phyloP scores from a whole-genome alignment of 1,140 invertebrate species.

The Apocrypta bakeri region DNA sequence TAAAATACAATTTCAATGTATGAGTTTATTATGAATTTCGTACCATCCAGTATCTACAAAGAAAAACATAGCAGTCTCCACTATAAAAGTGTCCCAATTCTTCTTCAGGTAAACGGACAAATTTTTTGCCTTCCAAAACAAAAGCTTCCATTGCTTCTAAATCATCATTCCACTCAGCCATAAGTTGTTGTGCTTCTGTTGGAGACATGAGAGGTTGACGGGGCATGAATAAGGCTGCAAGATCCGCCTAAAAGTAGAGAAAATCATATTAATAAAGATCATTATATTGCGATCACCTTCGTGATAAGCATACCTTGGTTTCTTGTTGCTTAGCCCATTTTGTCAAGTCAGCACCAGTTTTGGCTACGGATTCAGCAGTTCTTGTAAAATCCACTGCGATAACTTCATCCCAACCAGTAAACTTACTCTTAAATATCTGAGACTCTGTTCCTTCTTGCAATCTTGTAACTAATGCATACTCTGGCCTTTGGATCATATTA shows the following conservation, averaged over 20 bases:
- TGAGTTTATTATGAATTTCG: slow-evolving; percentile 55
- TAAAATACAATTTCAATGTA: slow-evolving; percentile 48
- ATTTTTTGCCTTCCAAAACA: slow-evolving; percentile 98
- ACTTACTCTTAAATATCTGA: slow-evolving; percentile 97
- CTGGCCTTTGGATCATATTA: slow-evolving; percentile 91
- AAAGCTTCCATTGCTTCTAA: slow-evolving; percentile 98
- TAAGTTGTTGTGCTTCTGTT: slow-evolving; percentile 91
- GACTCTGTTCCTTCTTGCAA: slow-evolving; percentile 91
- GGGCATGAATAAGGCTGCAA: slow-evolving; percentile 96
- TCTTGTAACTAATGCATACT: slow-evolving; percentile 91
- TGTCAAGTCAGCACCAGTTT: slow-evolving; percentile 96
- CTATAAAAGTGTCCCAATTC: slow-evolving; percentile 96
- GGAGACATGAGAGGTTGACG: slow-evolving; percentile 91
- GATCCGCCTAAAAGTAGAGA: slow-evolving; percentile 79
- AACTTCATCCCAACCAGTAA: slow-evolving; percentile 98
- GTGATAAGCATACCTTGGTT: slow-evolving; percentile 79
- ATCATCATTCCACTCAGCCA: slow-evolving; percentile 97
- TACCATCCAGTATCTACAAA: slow-evolving; percentile 95
- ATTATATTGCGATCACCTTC: slow-evolving; percentile 21
- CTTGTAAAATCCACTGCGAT: slow-evolving; percentile 99
- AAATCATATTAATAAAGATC: slow-evolving; percentile 37
- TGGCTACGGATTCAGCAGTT: slow-evolving; percentile 96
- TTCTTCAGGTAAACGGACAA: slow-evolving; percentile 95
- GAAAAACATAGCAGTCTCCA: slow-evolving; percentile 97
- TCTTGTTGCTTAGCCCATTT: slow-evolving; percentile 94